phyloP scores from a whole-genome alignment of 2,113 vertebrate genomes.

The Albula glossodonta region DNA sequence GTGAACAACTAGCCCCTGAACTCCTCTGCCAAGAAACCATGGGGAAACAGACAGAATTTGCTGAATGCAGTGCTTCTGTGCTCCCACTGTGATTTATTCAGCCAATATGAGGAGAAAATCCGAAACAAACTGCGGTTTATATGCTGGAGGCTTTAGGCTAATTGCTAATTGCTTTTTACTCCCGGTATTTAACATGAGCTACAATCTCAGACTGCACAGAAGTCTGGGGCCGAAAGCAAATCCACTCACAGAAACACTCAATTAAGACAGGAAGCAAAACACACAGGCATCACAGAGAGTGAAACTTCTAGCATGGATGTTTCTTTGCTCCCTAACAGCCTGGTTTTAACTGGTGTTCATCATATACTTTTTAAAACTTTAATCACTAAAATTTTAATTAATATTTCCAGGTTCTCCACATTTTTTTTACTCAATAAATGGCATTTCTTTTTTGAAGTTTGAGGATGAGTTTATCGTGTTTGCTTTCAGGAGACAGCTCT shows the following conservation, averaged over 20 bases:
- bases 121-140: conserved; percentile 17
- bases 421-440: too few species aligned
- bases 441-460: background rate
- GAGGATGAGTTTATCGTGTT: background rate
- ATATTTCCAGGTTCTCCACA: too few species aligned
- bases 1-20: background rate
- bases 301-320: background rate
- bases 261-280: conserved; percentile 5
- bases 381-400: background rate
- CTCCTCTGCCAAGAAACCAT: background rate
- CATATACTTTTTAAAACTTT: background rate
- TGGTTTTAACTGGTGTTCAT: background rate
- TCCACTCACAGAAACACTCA: background rate
- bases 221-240: conserved; percentile 25
- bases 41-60: background rate
- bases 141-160: conserved; percentile 28
- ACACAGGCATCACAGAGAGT: conserved; percentile 10
- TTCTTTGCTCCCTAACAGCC: background rate
- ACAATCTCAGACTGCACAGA: conserved; percentile 15
- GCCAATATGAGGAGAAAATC: conserved; percentile 15
- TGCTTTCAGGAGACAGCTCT: background rate
- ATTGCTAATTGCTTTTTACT: conserved; percentile 35
- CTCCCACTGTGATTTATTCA: conserved; percentile 50
- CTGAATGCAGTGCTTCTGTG: background rate
- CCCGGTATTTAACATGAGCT: conserved; percentile 24